A percentile compares a stretch with the other conserved stretches of the same genome.
Evolutionary conservation across 2,797 vertebrate genomes (phyloP).

Genomic region (Meda fulgida): DNA sequence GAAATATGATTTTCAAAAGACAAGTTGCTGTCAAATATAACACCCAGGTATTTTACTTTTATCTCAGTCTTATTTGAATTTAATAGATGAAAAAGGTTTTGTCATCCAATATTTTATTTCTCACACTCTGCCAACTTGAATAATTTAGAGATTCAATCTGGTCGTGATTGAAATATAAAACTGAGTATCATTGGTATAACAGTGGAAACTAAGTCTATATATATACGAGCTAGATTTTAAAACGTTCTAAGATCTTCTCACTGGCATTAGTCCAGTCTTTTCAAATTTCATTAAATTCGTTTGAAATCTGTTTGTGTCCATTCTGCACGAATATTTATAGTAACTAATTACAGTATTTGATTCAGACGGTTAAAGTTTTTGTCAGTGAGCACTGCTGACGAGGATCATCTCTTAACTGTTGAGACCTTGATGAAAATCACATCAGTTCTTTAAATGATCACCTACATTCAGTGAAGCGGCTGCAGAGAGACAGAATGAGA

Average conservation of each 20-base stretch:
- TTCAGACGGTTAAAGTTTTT: constrained; percentile 21
- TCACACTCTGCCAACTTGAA: too few species aligned
- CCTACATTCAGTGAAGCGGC: constrained; percentile 34
- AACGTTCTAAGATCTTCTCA: background rate
- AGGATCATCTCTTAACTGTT: constrained; percentile 32
- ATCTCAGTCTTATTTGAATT: too few species aligned
- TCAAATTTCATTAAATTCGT: background rate
- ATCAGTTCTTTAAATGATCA: constrained; percentile 43
- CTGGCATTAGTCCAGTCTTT: background rate
- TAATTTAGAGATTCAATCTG: too few species aligned
- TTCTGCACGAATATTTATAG: background rate
- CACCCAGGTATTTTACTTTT: too few species aligned
- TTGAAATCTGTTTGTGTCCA: background rate
- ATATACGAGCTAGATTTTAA: background rate
- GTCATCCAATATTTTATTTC: too few species aligned
- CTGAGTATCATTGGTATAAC: too few species aligned
- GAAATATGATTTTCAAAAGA: too few species aligned
- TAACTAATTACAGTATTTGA: background rate
- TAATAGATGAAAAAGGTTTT: too few species aligned
- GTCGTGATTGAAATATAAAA: too few species aligned
- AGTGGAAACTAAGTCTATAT: too few species aligned
- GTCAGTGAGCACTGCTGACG: constrained; percentile 17
- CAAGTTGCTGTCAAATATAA: too few species aligned
- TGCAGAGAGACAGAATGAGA: constrained; percentile 48
- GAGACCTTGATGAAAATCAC: constrained; percentile 43